These are phyloP conservation scores for Apamea epomidion DNA, from an alignment of 2,888 invertebrate species.

Conservation along the genomic window DNA sequence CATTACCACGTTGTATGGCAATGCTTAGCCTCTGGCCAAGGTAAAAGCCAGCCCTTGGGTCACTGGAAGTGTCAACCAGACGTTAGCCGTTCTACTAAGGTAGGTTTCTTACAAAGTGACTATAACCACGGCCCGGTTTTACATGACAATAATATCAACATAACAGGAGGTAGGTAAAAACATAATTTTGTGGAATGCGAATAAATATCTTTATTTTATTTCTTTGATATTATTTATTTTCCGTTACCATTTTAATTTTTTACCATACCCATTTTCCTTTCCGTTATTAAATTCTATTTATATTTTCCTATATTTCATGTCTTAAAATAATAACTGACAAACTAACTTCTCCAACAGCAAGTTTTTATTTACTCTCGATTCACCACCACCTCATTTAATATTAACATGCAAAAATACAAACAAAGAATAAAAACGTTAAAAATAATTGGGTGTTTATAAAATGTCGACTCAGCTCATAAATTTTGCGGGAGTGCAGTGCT, in stretches of 20 bases:
- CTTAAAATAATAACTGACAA: neutral
- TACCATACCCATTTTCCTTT: neutral
- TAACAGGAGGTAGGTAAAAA: no score
- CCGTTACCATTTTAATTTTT: neutral
- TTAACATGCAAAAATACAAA: slow-evolving; percentile 5
- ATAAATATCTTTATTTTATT: neutral
- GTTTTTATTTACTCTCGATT: neutral
- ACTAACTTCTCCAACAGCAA: neutral
- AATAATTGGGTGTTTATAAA: slow-evolving; percentile 5
- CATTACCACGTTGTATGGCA: no score
- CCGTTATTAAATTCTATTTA: neutral
- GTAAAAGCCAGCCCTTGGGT: no score
- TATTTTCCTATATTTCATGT: neutral
- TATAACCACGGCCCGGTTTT: neutral
- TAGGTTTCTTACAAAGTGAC: neutral
- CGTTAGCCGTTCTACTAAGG: no score
- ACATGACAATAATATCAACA: no score
- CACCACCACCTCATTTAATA: neutral
- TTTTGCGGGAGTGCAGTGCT: slow-evolving; percentile 24
- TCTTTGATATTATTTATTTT: neutral
- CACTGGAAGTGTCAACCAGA: no score
- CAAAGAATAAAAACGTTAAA: neutral
- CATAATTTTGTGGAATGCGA: no score
- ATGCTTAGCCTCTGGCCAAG: no score
- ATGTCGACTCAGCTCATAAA: slow-evolving; percentile 29